A percentile compares a stretch with the other conserved stretches of the same genome.
phyloP scores from a whole-genome alignment of 2,888 invertebrate genomes.

The Amaurobius ferox region DNA sequence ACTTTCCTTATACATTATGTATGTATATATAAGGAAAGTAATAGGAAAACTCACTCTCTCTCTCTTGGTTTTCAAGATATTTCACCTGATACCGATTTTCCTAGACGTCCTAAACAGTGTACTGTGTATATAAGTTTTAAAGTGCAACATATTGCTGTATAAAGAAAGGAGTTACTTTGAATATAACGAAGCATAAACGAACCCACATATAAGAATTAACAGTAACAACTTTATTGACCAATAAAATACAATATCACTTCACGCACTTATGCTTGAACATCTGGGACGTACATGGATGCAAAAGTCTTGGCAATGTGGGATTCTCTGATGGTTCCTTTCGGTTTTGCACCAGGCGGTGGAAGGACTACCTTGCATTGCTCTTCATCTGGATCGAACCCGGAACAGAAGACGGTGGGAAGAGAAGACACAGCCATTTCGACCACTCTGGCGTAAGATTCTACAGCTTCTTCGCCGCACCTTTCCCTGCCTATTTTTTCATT shows the following conservation, averaged over 20 bases:
- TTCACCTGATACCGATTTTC: no score
- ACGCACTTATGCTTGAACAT: neutral
- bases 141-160: no score
- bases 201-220: no score
- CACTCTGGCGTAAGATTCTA: constrained; percentile 47
- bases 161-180: no score
- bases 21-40: no score
- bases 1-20: no score
- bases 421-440: constrained; percentile 60
- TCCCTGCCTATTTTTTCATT: constrained; percentile 33
- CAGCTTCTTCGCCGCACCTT: constrained; percentile 55
- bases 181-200: no score
- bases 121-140: no score
- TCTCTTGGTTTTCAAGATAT: no score
- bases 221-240: constrained; percentile 23
- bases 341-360: constrained; percentile 52
- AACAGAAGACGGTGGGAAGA: constrained; percentile 52
- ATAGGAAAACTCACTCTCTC: no score
- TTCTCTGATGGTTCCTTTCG: constrained; percentile 56
- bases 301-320: constrained; percentile 60
- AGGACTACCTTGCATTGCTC: constrained; percentile 36
- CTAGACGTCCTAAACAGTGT: no score
- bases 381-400: constrained; percentile 41
- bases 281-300: constrained; percentile 41
- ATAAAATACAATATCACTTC: constrained; percentile 1